Evolutionary conservation across 1,140 invertebrate genomes (phyloP).

Genomic region (Zaprionus nigranus): DNA sequence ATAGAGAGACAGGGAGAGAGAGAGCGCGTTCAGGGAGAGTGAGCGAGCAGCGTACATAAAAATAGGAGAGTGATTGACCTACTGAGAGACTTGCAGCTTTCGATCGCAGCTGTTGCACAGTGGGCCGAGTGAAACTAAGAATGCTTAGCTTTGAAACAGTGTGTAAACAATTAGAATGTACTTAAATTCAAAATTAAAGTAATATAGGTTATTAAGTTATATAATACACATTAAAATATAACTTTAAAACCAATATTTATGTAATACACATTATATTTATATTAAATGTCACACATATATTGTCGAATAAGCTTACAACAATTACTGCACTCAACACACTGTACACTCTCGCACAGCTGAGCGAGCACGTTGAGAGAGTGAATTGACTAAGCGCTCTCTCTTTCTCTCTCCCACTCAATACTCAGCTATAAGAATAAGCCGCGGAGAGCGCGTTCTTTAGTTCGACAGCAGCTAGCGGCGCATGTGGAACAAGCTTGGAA

Average conservation of each 20-base stretch:
- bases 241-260: no score
- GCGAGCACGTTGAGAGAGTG: constrained; percentile 18
- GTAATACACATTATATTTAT: no score
- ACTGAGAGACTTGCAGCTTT: constrained; percentile 15
- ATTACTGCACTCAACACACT: constrained; percentile 9
- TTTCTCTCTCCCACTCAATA: constrained; percentile 4
- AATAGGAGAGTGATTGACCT: constrained; percentile 13
- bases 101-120: constrained; percentile 17
- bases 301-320: neutral
- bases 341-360: constrained; percentile 46
- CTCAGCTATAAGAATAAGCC: constrained; percentile 61
- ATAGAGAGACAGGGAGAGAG: constrained; percentile 17
- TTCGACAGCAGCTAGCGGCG: constrained; percentile 62
- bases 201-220: no score
- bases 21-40: neutral
- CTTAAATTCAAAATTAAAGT: neutral
- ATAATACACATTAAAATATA: no score
- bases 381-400: constrained; percentile 14
- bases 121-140: neutral
- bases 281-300: neutral
- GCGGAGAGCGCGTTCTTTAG: constrained; percentile 61
- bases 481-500: constrained; percentile 45
- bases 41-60: neutral
- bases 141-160: neutral
- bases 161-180: neutral